These are phyloP conservation scores for Crioceris asparagi DNA, from an alignment of 2,888 invertebrate species.

Conservation along the genomic window DNA sequence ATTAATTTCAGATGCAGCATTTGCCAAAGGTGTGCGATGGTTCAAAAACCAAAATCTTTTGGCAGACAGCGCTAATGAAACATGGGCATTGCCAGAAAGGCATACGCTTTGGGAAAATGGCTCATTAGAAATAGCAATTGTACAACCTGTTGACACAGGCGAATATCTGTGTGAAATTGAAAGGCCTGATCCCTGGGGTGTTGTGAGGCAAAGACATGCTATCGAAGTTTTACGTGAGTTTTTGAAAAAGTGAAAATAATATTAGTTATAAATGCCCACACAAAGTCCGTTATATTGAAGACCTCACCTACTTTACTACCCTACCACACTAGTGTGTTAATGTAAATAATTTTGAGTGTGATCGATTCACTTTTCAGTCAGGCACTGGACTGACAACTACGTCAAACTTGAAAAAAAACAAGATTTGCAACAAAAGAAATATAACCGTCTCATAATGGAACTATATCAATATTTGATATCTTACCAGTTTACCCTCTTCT, in stretches of 20 bases:
- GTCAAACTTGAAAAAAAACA: no score
- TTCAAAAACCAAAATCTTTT: conserved; percentile 53
- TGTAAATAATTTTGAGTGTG: no score
- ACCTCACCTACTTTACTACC: no score
- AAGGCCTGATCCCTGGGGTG: conserved; percentile 54
- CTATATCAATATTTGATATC: no score
- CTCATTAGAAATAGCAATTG: conserved; percentile 52
- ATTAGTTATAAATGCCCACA: no score
- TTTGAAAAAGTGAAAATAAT: background rate
- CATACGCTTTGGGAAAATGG: conserved; percentile 58
- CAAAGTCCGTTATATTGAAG: no score
- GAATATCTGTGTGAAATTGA: conserved; percentile 59
- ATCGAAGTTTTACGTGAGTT: conserved; percentile 70
- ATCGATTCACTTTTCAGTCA: no score
- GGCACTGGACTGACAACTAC: no score
- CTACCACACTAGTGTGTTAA: no score
- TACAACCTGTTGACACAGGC: conserved; percentile 51
- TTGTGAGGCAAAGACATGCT: conserved; percentile 60
- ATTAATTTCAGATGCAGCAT: conserved; percentile 43
- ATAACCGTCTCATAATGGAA: no score
- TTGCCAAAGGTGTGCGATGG: conserved; percentile 53
- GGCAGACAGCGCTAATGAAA: conserved; percentile 38
- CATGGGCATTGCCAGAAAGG: conserved; percentile 41
- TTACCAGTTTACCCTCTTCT: no score
- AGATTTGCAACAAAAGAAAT: no score